Base-by-base conservation (phyloP, 1,140 invertebrate species). In the Calliopsis andreniformis region DNA sequence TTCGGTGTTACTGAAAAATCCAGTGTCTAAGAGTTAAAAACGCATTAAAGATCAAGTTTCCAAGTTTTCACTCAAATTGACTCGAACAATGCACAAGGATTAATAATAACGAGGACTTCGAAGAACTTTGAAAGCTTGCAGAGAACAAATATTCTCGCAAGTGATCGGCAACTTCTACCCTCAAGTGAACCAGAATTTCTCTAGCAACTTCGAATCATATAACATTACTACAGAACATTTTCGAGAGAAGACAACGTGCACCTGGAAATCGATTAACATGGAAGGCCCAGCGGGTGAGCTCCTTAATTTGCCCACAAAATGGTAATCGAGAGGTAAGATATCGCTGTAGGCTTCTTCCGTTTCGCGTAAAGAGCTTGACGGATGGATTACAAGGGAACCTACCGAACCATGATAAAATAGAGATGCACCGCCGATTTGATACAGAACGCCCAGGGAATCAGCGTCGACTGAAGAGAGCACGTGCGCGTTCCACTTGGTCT, bases 331-430 rank as follows among this genome's bases (percentile, higher is more conserved):
- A 53, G 14, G 25, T 69, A 35, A 58, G 28, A 32, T 53, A 32
- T 32, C 56, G 55, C 59, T 39, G 14, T 35, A 10, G 23, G 55
- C n/a, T 56, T 61, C 63, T 53, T 64, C 53, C 81, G 63, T 68
- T 79, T 76, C 64, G 55, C 20, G 51, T 77, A 77, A 71, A 67
- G 72, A 61, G 63, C 64, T 79, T 83, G 83, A 83, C 80, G 64
- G 82, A 69, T 61, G 43, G 80, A 82, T 83, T 79, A 84, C 82
- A 51, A 56, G 49, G 53, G 67, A 28, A 56, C 55, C 59, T 32
- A 73, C 61, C 75, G 39, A 49, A 49, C 70, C 66, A 45, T 58
- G 61, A 72, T 64, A 51, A 84, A 76, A 83, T 66, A 53, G 62
- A 70, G 71, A 25, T 45, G 23, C 45, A 55, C 35, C 55, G 42